A percentile compares a stretch with the other conserved stretches of the same genome.
phyloP scores from a whole-genome alignment of 2,888 invertebrate genomes.

The Drepana falcataria region DNA sequence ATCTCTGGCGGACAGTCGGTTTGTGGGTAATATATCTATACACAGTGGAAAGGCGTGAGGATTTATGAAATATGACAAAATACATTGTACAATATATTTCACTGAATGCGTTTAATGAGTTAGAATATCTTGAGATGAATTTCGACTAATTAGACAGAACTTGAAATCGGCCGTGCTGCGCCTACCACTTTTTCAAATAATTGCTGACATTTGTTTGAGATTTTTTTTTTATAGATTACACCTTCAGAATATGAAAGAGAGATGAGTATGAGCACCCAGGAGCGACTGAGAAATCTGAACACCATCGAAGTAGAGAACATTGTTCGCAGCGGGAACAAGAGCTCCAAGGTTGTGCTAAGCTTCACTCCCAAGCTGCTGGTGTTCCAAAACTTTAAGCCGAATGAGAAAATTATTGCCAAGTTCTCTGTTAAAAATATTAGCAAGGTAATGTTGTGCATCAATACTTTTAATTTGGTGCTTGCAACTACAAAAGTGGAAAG shows the following conservation, averaged over 20 bases:
- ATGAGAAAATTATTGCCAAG: constrained; percentile 66
- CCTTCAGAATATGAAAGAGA: constrained; percentile 63
- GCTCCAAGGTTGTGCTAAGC: constrained; percentile 36
- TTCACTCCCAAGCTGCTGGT: constrained; percentile 75
- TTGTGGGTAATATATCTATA: no score
- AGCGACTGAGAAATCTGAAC: constrained; percentile 50
- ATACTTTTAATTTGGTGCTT: no score
- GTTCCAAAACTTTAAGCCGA: constrained; percentile 80
- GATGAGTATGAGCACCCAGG: constrained; percentile 52
- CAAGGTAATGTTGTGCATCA: constrained; percentile 49
- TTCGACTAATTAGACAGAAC: no score
- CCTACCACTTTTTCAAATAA: no score
- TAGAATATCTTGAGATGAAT: no score
- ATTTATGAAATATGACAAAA: no score
- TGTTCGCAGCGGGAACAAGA: constrained; percentile 29
- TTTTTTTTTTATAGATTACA: constrained; percentile 41
- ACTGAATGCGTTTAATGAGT: no score
- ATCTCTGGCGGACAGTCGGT: no score
- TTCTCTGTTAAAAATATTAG: constrained; percentile 78
- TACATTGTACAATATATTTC: no score
- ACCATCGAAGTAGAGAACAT: constrained; percentile 52
- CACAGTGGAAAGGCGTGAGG: no score
- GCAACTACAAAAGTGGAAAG: no score
- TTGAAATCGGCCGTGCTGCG: no score
- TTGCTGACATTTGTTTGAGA: neutral